phyloP scores from a whole-genome alignment of 2,113 vertebrate species.

The Heterotilapia buettikoferi region DNA sequence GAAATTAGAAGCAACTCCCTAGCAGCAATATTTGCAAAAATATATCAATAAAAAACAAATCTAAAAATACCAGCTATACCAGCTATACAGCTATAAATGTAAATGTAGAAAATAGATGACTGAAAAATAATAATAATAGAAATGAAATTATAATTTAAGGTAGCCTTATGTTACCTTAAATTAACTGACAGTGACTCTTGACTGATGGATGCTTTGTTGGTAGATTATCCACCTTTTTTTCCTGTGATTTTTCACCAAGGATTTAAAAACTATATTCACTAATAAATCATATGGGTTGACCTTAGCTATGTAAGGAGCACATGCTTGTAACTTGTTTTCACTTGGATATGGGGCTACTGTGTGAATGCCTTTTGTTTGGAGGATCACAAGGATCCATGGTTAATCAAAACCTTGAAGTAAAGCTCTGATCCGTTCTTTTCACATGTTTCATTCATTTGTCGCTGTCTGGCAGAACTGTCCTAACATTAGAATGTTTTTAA shows the following conservation, averaged over 20 bases:
- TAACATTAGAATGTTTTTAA: neutral
- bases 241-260: neutral
- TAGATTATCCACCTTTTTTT: neutral
- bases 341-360: neutral
- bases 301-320: neutral
- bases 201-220: neutral
- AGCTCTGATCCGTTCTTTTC: neutral
- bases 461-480: neutral
- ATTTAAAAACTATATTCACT: neutral
- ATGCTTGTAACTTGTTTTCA: neutral
- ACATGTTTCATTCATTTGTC: neutral
- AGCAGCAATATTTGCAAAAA: neutral
- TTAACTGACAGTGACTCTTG: neutral
- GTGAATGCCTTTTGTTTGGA: neutral
- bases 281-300: neutral
- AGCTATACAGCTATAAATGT: neutral
- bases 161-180: neutral
- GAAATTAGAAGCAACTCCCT: neutral
- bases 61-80: neutral
- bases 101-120: neutral
- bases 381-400: slow-evolving; percentile 3
- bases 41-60: neutral
- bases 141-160: neutral
- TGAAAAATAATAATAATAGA: neutral
- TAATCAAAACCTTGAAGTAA: neutral